Base-by-base conservation (phyloP, 1,140 invertebrate species). In the Brachionus koreanus region DNA sequence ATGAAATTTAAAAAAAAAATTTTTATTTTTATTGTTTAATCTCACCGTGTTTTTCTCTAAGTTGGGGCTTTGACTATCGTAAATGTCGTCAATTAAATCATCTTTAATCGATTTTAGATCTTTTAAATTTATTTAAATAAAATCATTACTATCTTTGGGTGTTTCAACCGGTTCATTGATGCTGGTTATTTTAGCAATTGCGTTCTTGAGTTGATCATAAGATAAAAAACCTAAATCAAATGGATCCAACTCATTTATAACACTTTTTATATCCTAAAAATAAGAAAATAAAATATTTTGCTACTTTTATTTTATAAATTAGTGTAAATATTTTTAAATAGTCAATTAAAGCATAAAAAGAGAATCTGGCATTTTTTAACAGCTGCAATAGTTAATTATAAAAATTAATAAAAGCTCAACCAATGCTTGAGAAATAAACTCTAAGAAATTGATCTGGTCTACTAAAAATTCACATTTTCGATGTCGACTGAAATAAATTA, bases 221-320 rank as follows among this genome's bases (percentile, higher is more conserved):
- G 16, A 39, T 39, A 69, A 37, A 39, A 69, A 5, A n/a, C 65
- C 65, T 39, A 69, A 6, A 39, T 16, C 16, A 39, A 69, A 69
- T 69, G 65, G 65, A 23, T 69, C 65, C 65, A 69, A 69, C 1
- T 69, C 65, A 69, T 69, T 39, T 69, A 69, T 35, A 7, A 42
- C 0, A 5, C 13, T 23, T 7, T 69, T 69, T 9, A 69, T 3
- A 23, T 69, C 65, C 65, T 69, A 39, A 39, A 69, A 69, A 69
- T 10, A 57, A n/a, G 4, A 52, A 52, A 52, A 13, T n/a, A n/a
- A 52, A 52, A 52, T 5, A 52, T n/a, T 52, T 7, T 52, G 4
- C 16, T 7, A 52, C 4, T 52, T 52, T 52, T 52, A 52, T 7
- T 23, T 23, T 63, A 63, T n/a, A n/a, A n/a, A n/a, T 46, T 46